Conservation (phyloP, 2,888 invertebrate genomes). For the Tupiocoris notatus region DNA sequence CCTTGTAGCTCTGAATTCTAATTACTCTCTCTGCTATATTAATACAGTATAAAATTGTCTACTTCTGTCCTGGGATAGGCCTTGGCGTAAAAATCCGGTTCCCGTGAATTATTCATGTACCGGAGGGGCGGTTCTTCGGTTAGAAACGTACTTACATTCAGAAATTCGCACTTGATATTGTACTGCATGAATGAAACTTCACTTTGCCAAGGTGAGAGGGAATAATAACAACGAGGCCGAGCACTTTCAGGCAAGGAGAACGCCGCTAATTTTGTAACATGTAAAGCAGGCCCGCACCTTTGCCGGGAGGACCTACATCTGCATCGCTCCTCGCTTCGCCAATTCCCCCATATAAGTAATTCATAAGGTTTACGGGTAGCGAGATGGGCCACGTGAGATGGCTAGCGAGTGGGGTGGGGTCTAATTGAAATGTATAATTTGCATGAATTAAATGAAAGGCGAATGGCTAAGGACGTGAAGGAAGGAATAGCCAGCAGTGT, state of each 20-base stretch:
- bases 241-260: background rate
- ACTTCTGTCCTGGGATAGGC: too few relatives aligned
- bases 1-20: too few relatives aligned
- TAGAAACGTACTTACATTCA: background rate
- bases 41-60: too few relatives aligned
- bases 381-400: background rate
- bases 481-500: background rate
- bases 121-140: too few relatives aligned
- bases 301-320: background rate
- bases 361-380: slow-evolving; percentile 28
- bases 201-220: background rate
- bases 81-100: too few relatives aligned
- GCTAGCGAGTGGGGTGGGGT: slow-evolving; percentile 1
- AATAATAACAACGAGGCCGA: background rate
- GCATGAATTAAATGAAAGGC: slow-evolving; percentile 33
- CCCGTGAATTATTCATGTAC: too few relatives aligned
- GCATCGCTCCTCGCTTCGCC: background rate
- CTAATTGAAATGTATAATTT: slow-evolving; percentile 34
- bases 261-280: background rate
- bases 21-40: too few relatives aligned
- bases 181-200: background rate
- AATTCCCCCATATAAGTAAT: slow-evolving; percentile 25
- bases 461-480: slow-evolving; percentile 26
- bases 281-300: background rate
- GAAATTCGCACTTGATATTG: background rate